Evolutionary conservation across 92 coral and sea anemone genomes (phyloP).

Genomic region (Heteractis magnifica): DNA sequence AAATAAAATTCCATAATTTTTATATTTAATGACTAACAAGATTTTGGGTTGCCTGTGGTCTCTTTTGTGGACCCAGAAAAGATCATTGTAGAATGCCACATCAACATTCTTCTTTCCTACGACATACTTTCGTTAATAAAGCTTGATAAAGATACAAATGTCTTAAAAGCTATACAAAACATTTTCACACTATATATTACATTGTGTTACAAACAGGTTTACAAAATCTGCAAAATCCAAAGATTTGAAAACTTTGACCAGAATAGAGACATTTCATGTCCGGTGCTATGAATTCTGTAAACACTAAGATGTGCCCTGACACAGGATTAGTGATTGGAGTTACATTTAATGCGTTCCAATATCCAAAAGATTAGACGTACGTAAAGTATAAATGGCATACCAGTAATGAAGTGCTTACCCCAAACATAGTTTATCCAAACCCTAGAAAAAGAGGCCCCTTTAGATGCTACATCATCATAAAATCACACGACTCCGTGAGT

Average conservation of each 20-base stretch:
- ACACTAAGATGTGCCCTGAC: background rate
- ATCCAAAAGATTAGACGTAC: background rate
- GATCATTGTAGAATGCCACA: too few species aligned
- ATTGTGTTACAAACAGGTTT: too few species aligned
- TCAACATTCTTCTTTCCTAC: background rate
- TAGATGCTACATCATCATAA: slow-evolving; percentile 32
- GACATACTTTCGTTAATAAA: background rate
- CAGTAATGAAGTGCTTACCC: background rate
- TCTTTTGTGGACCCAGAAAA: background rate
- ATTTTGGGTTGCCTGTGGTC: background rate
- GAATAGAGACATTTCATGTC: background rate
- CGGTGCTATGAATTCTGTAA: background rate
- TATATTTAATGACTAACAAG: too few species aligned
- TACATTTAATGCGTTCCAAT: background rate
- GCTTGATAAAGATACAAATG: background rate
- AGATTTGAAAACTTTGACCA: background rate
- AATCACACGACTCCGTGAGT: slow-evolving; percentile 58
- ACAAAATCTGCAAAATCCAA: background rate
- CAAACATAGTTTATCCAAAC: background rate
- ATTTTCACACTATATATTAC: background rate
- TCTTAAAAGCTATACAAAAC: background rate
- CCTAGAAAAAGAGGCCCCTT: background rate
- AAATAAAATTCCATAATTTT: too few species aligned
- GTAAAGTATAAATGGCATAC: background rate
- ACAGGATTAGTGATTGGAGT: background rate